Base-by-base conservation (phyloP, 2,113 vertebrate species). In the Empidonax alnorum region DNA sequence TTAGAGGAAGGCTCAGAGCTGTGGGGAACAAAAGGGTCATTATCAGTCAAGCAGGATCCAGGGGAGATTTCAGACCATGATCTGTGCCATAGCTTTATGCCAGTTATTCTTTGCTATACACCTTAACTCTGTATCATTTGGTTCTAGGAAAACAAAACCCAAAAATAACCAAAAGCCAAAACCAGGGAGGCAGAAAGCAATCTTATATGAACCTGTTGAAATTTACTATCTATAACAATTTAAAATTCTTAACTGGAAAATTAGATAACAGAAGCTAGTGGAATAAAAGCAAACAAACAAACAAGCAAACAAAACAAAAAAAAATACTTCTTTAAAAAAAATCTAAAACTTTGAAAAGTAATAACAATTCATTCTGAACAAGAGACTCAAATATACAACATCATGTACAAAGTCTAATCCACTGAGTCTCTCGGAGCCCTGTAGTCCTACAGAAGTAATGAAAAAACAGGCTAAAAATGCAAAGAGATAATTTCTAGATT, bases 161-260 rank as follows among this genome's bases (percentile, higher is more conserved):
- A 23, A 72, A 67, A 46, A 19, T 8, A 63, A n/a, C 7, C 6
- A 62, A 41, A 74, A 42, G 2, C 1, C 5, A 41, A 46, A 71
- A 59, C 0, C 4, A 81, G 7, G 4, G 4, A 58, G 5, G 2
- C 8, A 75, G 35, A 55, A 31, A 72, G 1, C 0, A 0, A 17
- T 53, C 16, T 52, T 37, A 23, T 6, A 59, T 30, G 9, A 81
- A 84, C 7, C 23, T n/a, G 41, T 3, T 14, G 1, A 86, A 78
- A 4, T 44, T 66, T 84, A 68, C 12, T 33, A 27, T 4, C 68
- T 68, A 85, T 83, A 65, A 66, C 5, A 56, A 53, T 75, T 78
- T 27, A 15, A 92, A 91, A 66, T 23, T 61, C 15, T 68, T 33
- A 50, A 28, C 7, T 49, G 9, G 20, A 90, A 93, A 81, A 73